Base-by-base conservation (phyloP, 2,797 vertebrate species). In the Siniperca scherzeri region DNA sequence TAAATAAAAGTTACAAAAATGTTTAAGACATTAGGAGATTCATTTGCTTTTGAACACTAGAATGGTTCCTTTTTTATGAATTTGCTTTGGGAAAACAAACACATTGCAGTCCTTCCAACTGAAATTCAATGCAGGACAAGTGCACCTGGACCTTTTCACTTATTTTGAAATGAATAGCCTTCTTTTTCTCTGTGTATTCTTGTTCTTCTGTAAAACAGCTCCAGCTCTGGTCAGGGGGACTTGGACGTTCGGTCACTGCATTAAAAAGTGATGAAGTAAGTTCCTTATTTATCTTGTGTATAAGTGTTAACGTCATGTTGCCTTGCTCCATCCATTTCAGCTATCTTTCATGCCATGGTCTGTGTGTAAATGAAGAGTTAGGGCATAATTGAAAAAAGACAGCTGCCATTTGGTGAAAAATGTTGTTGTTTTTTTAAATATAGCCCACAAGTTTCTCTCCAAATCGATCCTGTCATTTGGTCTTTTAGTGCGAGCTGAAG, bases 211-310 rank as follows among this genome's bases (percentile, higher is more conserved):
- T 71, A 2, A 56, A 80, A 68, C 90, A 98, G 97, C 94, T 98
- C 70, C 95, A 97, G 67, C 88, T 98, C 52, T 98, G 97, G 96
- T 96, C 96, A 13, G 97, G 96, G 1, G 96, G 95, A 87, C 96
- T 97, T 4, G 97, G 97, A 12, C 87, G 72, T 12, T 93, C 92
- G n/a, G 70, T 94, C 8, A 81, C 85, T 1, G 56, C 75, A 6
- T 91, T 96, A 62, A 90, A 92, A 87, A 85, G 60, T 0, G 65
- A 91, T 52, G 50, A 88, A n/a, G 95, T 96, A 83, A 87, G 91
- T 8, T 27, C 13, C 27, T 25, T 30, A 9, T 62, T 57, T n/a
- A 36, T 70, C 17, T 55, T 46, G n/a, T 19, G 5, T 21, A 19
- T 14, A 19, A n/a, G 10, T 7, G 17, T 60, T 60, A 42, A n/a